phyloP scores from a whole-genome alignment of 2,888 invertebrate genomes.

The Drosophila testacea region DNA sequence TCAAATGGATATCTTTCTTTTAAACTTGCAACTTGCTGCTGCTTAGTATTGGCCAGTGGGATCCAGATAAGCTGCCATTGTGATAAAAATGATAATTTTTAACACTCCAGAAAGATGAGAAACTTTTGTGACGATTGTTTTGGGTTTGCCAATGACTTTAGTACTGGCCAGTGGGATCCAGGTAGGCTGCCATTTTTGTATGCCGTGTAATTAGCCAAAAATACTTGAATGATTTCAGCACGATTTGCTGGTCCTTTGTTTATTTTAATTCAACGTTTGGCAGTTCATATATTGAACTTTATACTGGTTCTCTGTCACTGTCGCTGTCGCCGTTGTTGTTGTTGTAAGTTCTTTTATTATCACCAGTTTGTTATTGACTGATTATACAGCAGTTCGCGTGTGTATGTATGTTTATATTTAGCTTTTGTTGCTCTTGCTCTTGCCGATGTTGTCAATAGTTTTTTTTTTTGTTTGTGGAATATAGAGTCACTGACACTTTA shows the following conservation, averaged over 20 bases:
- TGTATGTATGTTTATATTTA: constrained; percentile 46
- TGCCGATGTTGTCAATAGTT: constrained; percentile 39
- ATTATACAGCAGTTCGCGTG: constrained; percentile 63
- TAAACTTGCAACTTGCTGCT: background rate
- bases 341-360: constrained; percentile 81
- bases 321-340: constrained; percentile 41
- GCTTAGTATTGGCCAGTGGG: constrained; percentile 84
- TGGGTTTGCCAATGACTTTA: constrained; percentile 41
- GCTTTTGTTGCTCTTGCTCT: constrained; percentile 29
- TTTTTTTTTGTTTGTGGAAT: constrained; percentile 29
- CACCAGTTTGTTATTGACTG: constrained; percentile 67
- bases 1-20: background rate
- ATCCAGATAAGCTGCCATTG: constrained; percentile 83
- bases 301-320: constrained; percentile 54
- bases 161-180: constrained; percentile 85
- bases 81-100: constrained; percentile 19
- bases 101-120: background rate
- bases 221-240: constrained; percentile 68
- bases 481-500: constrained; percentile 84
- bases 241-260: constrained; percentile 61
- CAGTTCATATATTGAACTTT: constrained; percentile 60
- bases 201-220: constrained; percentile 64
- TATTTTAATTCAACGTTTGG: constrained; percentile 57
- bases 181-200: constrained; percentile 80
- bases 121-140: background rate